These are phyloP conservation scores for Acheta domesticus DNA, from an alignment of 2,888 invertebrate genomes.

Conservation along the genomic window DNA sequence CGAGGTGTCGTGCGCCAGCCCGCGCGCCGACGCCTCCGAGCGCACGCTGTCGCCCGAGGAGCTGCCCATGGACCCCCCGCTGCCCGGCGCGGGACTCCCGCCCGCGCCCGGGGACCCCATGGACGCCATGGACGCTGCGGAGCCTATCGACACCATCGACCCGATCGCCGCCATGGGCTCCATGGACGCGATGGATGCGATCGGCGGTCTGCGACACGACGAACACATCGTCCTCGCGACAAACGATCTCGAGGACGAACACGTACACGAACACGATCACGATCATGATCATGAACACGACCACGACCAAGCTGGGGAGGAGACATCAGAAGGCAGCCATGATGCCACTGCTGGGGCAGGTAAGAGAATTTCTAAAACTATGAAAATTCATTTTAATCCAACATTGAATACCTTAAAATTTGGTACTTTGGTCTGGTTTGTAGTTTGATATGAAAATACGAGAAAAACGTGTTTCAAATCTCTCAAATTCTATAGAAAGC, in stretches of 20 bases:
- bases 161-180: conserved; percentile 29
- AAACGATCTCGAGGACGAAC: too few relatives aligned
- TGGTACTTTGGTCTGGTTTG: too few relatives aligned
- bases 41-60: conserved; percentile 84
- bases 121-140: conserved; percentile 30
- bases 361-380: background rate
- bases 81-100: background rate
- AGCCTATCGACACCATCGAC: conserved; percentile 19
- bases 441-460: too few relatives aligned
- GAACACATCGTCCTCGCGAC: too few relatives aligned
- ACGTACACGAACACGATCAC: too few relatives aligned
- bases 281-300: conserved; percentile 10
- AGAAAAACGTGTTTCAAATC: too few relatives aligned
- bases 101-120: conserved; percentile 26
- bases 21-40: conserved; percentile 52
- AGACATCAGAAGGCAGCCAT: conserved; percentile 11
- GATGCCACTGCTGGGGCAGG: conserved; percentile 22
- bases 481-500: too few relatives aligned
- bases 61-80: conserved; percentile 62
- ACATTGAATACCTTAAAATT: too few relatives aligned
- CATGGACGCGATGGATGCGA: too few relatives aligned
- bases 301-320: conserved; percentile 30
- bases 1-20: conserved; percentile 21
- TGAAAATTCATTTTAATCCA: too few relatives aligned
- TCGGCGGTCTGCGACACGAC: too few relatives aligned